Base-by-base conservation (phyloP, 2,888 invertebrate species). In the Netelia melanura region DNA sequence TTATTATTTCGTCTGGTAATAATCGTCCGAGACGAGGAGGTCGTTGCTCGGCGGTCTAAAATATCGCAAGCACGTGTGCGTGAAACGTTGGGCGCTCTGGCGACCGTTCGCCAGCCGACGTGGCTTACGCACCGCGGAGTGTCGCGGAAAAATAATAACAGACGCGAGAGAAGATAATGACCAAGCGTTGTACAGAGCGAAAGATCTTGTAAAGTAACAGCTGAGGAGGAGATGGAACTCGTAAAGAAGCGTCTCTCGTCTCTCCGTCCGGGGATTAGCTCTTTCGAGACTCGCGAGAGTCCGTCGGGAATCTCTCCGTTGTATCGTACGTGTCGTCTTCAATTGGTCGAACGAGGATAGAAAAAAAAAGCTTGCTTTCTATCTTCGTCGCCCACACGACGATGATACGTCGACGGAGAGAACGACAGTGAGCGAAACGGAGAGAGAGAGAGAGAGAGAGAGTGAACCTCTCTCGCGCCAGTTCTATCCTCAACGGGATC, bases 401-500 rank as follows among this genome's bases (percentile, higher is more conserved):
- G 38, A 38, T 6, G 38, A 5, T 38, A 38, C 38, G 38, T 6
- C 0, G 38, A 6, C 38, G 38, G 38, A 38, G 38, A 6, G 38
- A 38, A 6, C 38, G 38, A 6, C 6, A 38, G 38, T 38, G 38
- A 38, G 5, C 48, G 48, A 48, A 3, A 14, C 10, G 14, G 14
- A 14, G 14, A 48, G 48, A 48, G 48, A 9, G 11, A 48, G 11
- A 48, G 2, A 48, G 48, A 48, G 48, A 48, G 48, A 3, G 48
- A 48, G 48, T 11, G 2, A 25, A 44, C 3, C 48, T 48, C 48
- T 11, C 48, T 10, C 14, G 10, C 48, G 25, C 17, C 75, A 75
- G 75, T 75, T 52, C 52, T 54, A 11, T 58, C 38, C 14, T 43
- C 44, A 17, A 25, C 74, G 74, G 30, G 74, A 44, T 54, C 17